Evolutionary conservation across 2,888 invertebrate genomes (phyloP), one percentile per base, ranked within the genome.

Genomic region (Protonemura montana): DNA sequence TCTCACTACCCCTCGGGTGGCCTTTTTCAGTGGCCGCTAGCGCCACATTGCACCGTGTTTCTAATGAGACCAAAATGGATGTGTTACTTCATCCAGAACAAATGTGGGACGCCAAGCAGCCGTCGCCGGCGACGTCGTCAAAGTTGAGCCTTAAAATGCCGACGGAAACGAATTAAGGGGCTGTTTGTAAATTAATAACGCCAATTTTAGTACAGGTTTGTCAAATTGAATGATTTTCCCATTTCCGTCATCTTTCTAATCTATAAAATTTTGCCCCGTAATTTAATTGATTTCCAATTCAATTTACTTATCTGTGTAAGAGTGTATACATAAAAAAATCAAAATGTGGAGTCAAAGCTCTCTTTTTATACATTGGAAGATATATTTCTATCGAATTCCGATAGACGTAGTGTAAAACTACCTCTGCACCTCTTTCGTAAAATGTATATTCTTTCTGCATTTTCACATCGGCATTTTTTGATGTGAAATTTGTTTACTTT

Each of bases 11-110:
- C 78, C 59, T 78, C 78, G 78, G 5, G 27, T 27, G 81, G 81
- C 81, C 81, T 81, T 29, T 27, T 30, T 30, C 81, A 30, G 29
- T 0, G n/a, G n/a, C 81, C 81, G 81, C 25, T 27, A 81, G 29
- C 81, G 81, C 28, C 28, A 81, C 30, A 81, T 81, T 81, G 81
- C 28, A 16, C 81, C 81, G 27, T 16, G 59, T 21, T 59, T 59
- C 59, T 29, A 81, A 81, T 30, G 81, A 81, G 81, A 81, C 16
- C 81, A 81, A 30, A 81, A 80, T 80, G 28, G 80, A 80, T 80
- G 28, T 81, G 81, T 81, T 81, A 81, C 80, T 80, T 28, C 80
- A 80, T 80, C 80, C 28, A 80, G 80, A 80, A 80, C 80, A 28
- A 29, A 81, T 81, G 29, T 27, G 81, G 28, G 27, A 81, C 30